Base-by-base conservation (phyloP, 2,113 vertebrate genomes). In the Lepus europaeus region DNA sequence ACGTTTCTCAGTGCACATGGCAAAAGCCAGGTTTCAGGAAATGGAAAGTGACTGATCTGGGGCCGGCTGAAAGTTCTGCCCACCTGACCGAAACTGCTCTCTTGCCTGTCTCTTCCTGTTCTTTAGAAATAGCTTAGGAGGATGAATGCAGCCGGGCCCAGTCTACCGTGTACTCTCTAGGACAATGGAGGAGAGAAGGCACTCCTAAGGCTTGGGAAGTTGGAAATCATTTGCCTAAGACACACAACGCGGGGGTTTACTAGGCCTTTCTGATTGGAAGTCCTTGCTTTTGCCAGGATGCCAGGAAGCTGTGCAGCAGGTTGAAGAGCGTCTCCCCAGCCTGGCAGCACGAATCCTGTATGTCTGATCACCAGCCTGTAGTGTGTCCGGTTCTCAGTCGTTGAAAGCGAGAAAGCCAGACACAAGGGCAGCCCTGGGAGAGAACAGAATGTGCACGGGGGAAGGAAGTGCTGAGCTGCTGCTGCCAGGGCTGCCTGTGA, bases 1-100 rank as follows among this genome's bases (percentile, higher is more conserved):
- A 74, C 22, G 25, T 66, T 80, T 70, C 77, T 53, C 84, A 27
- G 33, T 64, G 5, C 72, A 80, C 78, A 11, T 39, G 63, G 73
- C 36, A 80, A 92, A 95, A 94, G 45, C 36, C 66, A 20, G 19
- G 45, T n/a, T 79, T 84, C 86, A 94, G 90, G 97, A 91, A 91
- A 76, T 81, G 61, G 83, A 81, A 90, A 94, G 74, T 95, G 70
- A 53, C 69, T 70, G 33, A n/a, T 86, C 14, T 49, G 3, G 66
- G 69, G 74, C 72, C 82, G 53, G 84, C 27, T 63, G 77, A 49
- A 93, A 72, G 59, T 61, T 49, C 80, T 90, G 73, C 23, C 39
- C 23, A 45, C 73, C 70, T 20, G 33, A 29, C 87, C 89, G 87
- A 20, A 90, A 29, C 66, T 84, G 16, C 20, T 90, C 13, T 80